These are phyloP conservation scores for Himalopsyche kuldschensis DNA, from an alignment of 2,888 invertebrate species.

Conservation along the genomic window DNA sequence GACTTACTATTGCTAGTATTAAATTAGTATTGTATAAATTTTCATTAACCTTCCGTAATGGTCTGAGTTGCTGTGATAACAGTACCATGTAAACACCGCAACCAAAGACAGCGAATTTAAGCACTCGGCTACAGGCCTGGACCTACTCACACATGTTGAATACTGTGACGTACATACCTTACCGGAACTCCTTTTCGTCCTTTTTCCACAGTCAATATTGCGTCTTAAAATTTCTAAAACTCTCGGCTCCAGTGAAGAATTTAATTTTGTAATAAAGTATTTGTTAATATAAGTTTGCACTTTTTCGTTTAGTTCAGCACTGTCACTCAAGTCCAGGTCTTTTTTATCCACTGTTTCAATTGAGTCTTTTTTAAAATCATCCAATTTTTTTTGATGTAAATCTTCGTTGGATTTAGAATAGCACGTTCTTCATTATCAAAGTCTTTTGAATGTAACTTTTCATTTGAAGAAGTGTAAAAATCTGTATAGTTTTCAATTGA, in stretches of 20 bases:
- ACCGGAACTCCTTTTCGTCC: constrained; percentile 18
- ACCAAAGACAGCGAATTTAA: too few relatives aligned
- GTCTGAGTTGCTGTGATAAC: too few relatives aligned
- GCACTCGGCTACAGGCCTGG: too few relatives aligned
- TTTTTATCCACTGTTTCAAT: not conserved
- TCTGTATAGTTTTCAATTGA: not conserved
- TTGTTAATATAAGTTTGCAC: not conserved
- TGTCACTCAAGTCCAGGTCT: not conserved
- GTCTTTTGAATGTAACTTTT: not conserved
- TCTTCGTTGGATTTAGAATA: not conserved
- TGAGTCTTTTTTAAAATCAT: not conserved
- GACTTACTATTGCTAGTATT: too few relatives aligned
- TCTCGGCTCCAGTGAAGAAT: not conserved
- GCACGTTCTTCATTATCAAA: not conserved
- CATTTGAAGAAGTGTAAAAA: not conserved
- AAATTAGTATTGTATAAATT: too few relatives aligned
- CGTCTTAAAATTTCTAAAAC: constrained; percentile 7
- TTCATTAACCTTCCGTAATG: too few relatives aligned
- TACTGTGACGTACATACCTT: constrained; percentile 1
- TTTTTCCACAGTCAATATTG: constrained; percentile 9
- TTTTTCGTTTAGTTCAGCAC: not conserved
- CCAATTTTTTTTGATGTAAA: not conserved
- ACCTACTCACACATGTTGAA: not conserved
- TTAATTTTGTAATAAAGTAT: not conserved
- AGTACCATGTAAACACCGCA: too few relatives aligned